These are phyloP conservation scores for Orchesella flavescens DNA, from an alignment of 2,888 invertebrate species.

Conservation along the genomic window DNA sequence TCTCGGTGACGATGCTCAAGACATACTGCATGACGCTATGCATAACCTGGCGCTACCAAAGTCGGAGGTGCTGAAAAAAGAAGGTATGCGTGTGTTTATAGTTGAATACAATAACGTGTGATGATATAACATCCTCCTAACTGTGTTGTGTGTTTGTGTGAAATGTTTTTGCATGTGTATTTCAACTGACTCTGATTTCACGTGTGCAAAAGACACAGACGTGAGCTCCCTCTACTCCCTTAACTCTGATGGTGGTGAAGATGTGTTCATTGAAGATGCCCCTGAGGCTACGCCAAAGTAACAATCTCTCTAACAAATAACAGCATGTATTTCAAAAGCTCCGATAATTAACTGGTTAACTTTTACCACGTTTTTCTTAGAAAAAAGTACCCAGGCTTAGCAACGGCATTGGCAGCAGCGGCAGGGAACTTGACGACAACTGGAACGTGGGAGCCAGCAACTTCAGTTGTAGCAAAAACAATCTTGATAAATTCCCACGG, in stretches of 20 bases:
- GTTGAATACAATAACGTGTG: too few species aligned
- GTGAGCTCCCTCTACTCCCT: constrained; percentile 77
- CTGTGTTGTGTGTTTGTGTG: background rate
- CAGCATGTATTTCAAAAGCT: background rate
- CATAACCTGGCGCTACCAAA: constrained; percentile 70
- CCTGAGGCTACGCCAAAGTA: constrained; percentile 61
- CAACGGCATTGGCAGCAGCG: constrained; percentile 48
- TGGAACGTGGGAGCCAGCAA: constrained; percentile 36
- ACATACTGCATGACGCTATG: constrained; percentile 69
- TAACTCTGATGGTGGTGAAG: constrained; percentile 76
- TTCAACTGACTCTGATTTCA: background rate
- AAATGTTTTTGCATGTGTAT: background rate
- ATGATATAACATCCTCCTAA: background rate
- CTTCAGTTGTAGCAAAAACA: constrained; percentile 67
- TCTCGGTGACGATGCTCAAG: constrained; percentile 70
- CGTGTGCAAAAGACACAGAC: constrained; percentile 74
- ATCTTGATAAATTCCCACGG: constrained; percentile 59
- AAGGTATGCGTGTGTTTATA: constrained; percentile 58
- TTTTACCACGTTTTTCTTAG: constrained; percentile 12
- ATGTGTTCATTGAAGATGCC: constrained; percentile 73
- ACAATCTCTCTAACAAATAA: constrained; percentile 3
- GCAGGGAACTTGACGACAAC: constrained; percentile 52
- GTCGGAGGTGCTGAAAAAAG: constrained; percentile 70
- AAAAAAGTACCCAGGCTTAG: constrained; percentile 63
- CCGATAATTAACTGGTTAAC: too few species aligned